Conservation (phyloP, 30 jellyfish, hydroid and myxozoan species). For the Pelagia noctiluca region DNA sequence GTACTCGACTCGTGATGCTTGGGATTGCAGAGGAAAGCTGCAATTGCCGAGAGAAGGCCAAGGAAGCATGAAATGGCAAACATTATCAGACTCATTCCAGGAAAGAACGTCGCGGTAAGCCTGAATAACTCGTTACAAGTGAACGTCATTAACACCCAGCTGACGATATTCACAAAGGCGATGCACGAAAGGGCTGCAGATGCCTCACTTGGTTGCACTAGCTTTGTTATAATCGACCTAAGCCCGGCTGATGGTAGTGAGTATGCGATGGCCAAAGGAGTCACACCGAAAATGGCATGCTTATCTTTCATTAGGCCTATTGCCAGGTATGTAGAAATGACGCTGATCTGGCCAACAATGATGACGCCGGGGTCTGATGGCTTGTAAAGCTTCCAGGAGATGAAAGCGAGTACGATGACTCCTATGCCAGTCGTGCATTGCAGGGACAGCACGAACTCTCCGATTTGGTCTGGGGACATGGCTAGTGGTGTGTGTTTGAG, state of each 20-base stretch:
- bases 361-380: constrained; percentile 44
- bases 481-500: constrained; percentile 59
- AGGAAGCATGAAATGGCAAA: too few relatives aligned
- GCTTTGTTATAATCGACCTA: constrained; percentile 55
- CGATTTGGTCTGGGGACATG: constrained; percentile 54
- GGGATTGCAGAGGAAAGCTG: too few relatives aligned
- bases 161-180: constrained; percentile 49
- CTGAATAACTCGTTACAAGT: constrained; percentile 37
- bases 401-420: constrained; percentile 28
- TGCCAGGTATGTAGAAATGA: constrained; percentile 48
- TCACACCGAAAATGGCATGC: constrained; percentile 17
- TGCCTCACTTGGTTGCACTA: constrained; percentile 25
- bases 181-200: constrained; percentile 58
- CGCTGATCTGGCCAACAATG: constrained; percentile 46
- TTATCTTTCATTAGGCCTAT: constrained; percentile 12
- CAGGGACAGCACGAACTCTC: constrained; percentile 33
- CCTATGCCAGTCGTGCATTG: constrained; percentile 60
- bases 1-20: too few relatives aligned
- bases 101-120: constrained; percentile 57
- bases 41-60: too few relatives aligned
- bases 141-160: constrained; percentile 38
- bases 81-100: constrained; percentile 56
- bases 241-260: constrained; percentile 63
- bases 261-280: constrained; percentile 50
- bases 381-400: constrained; percentile 21